These are phyloP conservation scores for Globodera rostochiensis DNA, from an alignment of 1,140 invertebrate genomes.

Conservation along the genomic window DNA sequence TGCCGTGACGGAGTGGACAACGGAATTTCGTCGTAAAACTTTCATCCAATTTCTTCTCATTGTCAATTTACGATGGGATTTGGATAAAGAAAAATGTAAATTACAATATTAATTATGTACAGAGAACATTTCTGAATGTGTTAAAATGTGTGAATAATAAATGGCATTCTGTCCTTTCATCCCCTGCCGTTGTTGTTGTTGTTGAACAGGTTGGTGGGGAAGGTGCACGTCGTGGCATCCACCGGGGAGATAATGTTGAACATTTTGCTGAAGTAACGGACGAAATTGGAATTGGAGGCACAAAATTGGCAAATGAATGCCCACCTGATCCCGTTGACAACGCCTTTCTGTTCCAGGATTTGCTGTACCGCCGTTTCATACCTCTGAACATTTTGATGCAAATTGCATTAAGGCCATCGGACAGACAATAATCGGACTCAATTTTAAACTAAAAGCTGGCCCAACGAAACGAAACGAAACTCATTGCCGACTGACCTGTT, in stretches of 20 bases:
- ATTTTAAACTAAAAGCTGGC: neutral
- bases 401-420: no score
- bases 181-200: constrained; percentile 7
- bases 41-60: no score
- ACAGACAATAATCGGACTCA: neutral
- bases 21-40: no score
- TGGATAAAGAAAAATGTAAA: no score
- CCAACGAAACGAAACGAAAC: neutral
- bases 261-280: constrained; percentile 45
- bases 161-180: no score
- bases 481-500: constrained; percentile 31
- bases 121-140: neutral
- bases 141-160: neutral
- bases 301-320: neutral
- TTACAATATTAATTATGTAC: neutral
- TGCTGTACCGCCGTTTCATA: constrained; percentile 49
- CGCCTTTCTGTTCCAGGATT: constrained; percentile 56
- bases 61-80: no score
- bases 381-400: constrained; percentile 27
- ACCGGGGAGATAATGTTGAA: constrained; percentile 54
- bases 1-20: neutral
- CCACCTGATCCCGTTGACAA: constrained; percentile 46
- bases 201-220: constrained; percentile 52
- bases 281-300: neutral
- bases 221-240: constrained; percentile 52